Evolutionary conservation across 1,140 invertebrate species (phyloP).

Genomic region (Calliopsis andreniformis): DNA sequence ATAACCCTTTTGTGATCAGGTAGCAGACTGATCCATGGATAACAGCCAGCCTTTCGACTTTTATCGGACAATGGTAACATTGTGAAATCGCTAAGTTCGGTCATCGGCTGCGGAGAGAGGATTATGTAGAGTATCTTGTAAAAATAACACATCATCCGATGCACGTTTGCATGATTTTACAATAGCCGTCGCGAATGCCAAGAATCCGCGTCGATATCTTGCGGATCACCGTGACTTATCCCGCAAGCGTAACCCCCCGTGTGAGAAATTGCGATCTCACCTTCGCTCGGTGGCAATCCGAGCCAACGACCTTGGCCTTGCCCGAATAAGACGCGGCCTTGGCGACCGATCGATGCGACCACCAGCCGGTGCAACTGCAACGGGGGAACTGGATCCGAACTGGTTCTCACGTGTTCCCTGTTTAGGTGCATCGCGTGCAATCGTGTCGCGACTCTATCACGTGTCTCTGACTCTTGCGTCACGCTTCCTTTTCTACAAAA

Average conservation of each 20-base stretch:
- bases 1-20: too few species aligned
- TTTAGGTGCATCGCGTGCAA: slow-evolving; percentile 58
- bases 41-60: too few species aligned
- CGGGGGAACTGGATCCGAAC: slow-evolving; percentile 48
- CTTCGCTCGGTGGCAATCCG: slow-evolving; percentile 65
- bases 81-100: too few species aligned
- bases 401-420: slow-evolving; percentile 65
- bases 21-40: too few species aligned
- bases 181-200: slow-evolving; percentile 7
- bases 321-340: slow-evolving; percentile 73
- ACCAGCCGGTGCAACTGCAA: slow-evolving; percentile 56
- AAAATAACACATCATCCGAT: too few species aligned
- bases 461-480: slow-evolving; percentile 1
- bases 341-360: slow-evolving; percentile 73
- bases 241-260: slow-evolving; percentile 51
- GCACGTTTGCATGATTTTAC: too few species aligned
- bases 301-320: slow-evolving; percentile 76
- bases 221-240: slow-evolving; percentile 42
- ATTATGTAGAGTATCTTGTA: too few species aligned
- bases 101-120: too few species aligned
- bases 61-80: too few species aligned
- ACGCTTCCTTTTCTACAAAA: slow-evolving; percentile 25
- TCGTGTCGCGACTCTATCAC: slow-evolving; percentile 20
- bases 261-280: slow-evolving; percentile 61
- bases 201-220: slow-evolving; percentile 33